A percentile compares a stretch with the other conserved stretches of the same genome.
Conservation (phyloP, 2,888 invertebrate species). For the Dascillus cervinus region DNA sequence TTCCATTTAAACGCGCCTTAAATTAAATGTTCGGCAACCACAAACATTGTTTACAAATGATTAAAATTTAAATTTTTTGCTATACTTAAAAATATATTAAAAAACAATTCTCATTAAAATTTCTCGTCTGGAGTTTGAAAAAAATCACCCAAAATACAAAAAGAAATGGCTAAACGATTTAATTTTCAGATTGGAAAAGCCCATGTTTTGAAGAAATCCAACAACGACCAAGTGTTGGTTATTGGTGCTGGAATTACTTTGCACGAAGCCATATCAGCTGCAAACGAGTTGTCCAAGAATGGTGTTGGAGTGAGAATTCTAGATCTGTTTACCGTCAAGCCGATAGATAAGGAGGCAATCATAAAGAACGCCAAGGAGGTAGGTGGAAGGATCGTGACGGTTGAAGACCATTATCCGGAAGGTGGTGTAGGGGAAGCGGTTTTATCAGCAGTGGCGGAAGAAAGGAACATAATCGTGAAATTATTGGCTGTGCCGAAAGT, state of each 20-base stretch:
- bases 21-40: too few relatives aligned
- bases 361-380: constrained; percentile 67
- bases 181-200: constrained; percentile 59
- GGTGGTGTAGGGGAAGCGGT: constrained; percentile 98
- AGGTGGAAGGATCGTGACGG: constrained; percentile 79
- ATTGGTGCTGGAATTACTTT: constrained; percentile 93
- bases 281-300: constrained; percentile 60
- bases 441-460: constrained; percentile 65
- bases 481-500: constrained; percentile 74
- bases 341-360: constrained; percentile 76
- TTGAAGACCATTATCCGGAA: constrained; percentile 96
- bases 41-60: too few relatives aligned
- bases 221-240: constrained; percentile 73
- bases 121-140: constrained; percentile 2
- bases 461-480: constrained; percentile 63
- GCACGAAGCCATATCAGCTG: constrained; percentile 82
- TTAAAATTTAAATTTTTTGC: too few relatives aligned
- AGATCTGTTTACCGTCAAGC: constrained; percentile 96
- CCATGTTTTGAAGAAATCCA: constrained; percentile 68
- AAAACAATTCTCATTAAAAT: too few relatives aligned
- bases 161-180: too few relatives aligned
- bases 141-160: too few relatives aligned
- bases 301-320: constrained; percentile 75
- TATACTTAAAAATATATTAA: too few relatives aligned
- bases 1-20: too few relatives aligned